Conservation (phyloP, 2,888 invertebrate genomes). For the Metallyticus violacea region DNA sequence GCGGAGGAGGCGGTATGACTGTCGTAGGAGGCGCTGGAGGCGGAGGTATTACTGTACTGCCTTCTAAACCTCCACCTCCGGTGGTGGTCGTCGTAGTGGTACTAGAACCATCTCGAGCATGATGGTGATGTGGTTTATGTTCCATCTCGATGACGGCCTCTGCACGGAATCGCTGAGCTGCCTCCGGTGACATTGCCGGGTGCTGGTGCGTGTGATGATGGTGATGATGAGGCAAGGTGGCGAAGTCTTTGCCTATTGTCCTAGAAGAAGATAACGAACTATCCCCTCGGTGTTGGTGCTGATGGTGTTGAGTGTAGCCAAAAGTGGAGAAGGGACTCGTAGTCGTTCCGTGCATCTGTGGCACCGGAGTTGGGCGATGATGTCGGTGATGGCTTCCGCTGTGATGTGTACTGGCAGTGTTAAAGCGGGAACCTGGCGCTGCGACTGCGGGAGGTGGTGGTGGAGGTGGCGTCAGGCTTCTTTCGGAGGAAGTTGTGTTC, state of each 20-base stretch:
- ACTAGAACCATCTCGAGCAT: background rate
- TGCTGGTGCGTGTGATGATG: slow-evolving; percentile 52
- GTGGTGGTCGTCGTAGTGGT: background rate
- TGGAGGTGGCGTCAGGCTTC: slow-evolving; percentile 45
- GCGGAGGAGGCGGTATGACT: slow-evolving; percentile 39
- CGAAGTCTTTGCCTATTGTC: slow-evolving; percentile 2
- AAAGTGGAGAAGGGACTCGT: slow-evolving; percentile 53
- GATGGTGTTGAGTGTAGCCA: slow-evolving; percentile 44
- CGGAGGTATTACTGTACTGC: background rate
- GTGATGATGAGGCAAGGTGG: slow-evolving; percentile 22
- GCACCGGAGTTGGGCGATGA: slow-evolving; percentile 22
- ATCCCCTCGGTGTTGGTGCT: slow-evolving; percentile 14
- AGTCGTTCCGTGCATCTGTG: background rate
- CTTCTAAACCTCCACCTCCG: background rate
- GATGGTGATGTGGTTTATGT: slow-evolving; percentile 34
- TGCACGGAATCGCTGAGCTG: slow-evolving; percentile 49
- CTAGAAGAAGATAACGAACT: background rate
- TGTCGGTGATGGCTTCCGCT: background rate
- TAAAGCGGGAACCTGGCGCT: slow-evolving; percentile 44
- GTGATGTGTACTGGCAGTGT: background rate
- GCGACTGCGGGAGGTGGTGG: slow-evolving; percentile 43
- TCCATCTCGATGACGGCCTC: slow-evolving; percentile 62
- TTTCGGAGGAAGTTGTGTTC: slow-evolving; percentile 45
- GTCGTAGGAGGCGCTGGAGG: background rate
- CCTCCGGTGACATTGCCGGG: slow-evolving; percentile 38